These are phyloP conservation scores for Eupeodes latifasciatus DNA, from an alignment of 2,888 invertebrate species.

Conservation along the genomic window DNA sequence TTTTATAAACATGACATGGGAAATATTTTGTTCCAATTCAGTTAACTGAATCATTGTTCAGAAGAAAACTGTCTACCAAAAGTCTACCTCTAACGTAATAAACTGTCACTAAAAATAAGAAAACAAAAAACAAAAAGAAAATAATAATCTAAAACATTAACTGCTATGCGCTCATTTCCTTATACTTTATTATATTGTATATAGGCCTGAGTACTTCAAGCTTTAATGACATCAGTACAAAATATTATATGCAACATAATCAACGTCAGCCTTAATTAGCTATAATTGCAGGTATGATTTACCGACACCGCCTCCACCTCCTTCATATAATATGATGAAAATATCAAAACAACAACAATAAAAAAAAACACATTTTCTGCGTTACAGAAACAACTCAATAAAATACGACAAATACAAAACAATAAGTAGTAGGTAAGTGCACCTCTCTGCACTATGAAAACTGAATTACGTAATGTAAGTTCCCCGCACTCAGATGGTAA, in stretches of 20 bases:
- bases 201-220: background rate
- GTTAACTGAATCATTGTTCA: slow-evolving; percentile 33
- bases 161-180: slow-evolving; percentile 28
- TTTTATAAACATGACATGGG: background rate
- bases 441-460: slow-evolving; percentile 26
- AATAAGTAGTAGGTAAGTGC: slow-evolving; percentile 8
- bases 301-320: slow-evolving; percentile 28
- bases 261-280: slow-evolving; percentile 61
- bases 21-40: slow-evolving; percentile 37
- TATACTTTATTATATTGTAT: slow-evolving; percentile 6
- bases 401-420: background rate
- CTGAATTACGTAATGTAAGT: slow-evolving; percentile 22
- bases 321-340: background rate
- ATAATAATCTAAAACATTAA: background rate
- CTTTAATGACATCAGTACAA: slow-evolving; percentile 37
- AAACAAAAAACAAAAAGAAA: background rate
- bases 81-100: background rate
- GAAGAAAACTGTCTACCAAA: slow-evolving; percentile 3
- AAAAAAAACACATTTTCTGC: slow-evolving; percentile 9
- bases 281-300: slow-evolving; percentile 57
- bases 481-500: slow-evolving; percentile 25
- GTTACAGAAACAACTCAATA: slow-evolving; percentile 40
- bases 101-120: background rate
- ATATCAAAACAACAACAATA: background rate
- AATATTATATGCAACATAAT: slow-evolving; percentile 41